These are phyloP conservation scores for Cephus cinctus DNA, from an alignment of 1,140 invertebrate genomes.

Conservation along the genomic window DNA sequence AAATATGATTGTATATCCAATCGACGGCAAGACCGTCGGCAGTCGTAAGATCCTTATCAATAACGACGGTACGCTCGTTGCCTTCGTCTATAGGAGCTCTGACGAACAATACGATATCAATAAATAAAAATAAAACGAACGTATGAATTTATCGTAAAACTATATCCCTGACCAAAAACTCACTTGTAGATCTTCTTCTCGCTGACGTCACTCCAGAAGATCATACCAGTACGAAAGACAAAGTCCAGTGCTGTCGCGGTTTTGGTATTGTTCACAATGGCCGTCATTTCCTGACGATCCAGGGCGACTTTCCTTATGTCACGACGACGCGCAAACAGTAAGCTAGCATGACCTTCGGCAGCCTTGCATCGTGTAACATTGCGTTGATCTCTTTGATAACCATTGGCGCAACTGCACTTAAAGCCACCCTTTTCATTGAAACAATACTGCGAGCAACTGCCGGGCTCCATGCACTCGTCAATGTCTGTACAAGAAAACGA, in stretches of 20 bases:
- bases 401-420: conserved; percentile 87
- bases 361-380: conserved; percentile 85
- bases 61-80: conserved; percentile 76
- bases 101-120: conserved; percentile 21
- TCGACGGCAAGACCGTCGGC: conserved; percentile 94
- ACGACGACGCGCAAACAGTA: conserved; percentile 79
- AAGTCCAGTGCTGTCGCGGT: conserved; percentile 86
- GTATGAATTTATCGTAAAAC: not conserved
- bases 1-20: conserved; percentile 95
- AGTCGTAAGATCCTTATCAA: conserved; percentile 79
- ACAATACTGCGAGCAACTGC: conserved; percentile 91
- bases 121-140: conserved; percentile 10
- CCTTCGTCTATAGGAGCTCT: conserved; percentile 90
- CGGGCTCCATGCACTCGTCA: conserved; percentile 86
- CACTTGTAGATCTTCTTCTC: conserved; percentile 89
- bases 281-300: conserved; percentile 88
- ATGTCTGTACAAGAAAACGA: conserved; percentile 68
- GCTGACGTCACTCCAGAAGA: conserved; percentile 93
- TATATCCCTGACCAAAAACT: conserved; percentile 29
- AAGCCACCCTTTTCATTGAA: conserved; percentile 87
- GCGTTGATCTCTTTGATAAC: conserved; percentile 83
- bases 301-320: conserved; percentile 89
- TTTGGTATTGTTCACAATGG: conserved; percentile 83
- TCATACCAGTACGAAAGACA: conserved; percentile 85
- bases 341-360: conserved; percentile 79